These are phyloP conservation scores for Odontophorus gujanensis DNA, from an alignment of 2,113 vertebrate species.

Conservation along the genomic window DNA sequence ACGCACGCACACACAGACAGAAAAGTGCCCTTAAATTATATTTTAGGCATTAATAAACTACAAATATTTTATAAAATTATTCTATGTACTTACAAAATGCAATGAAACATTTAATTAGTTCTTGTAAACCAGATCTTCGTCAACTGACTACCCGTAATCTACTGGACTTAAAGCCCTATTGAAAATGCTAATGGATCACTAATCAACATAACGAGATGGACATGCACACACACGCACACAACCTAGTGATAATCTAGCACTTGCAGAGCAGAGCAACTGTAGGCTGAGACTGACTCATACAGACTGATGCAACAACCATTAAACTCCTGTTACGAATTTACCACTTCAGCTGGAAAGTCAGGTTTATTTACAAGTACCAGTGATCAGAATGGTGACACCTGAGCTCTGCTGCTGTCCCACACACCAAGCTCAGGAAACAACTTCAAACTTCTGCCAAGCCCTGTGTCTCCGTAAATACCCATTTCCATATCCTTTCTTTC, in stretches of 20 bases:
- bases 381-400: not conserved
- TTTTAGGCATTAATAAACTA: conserved; percentile 72
- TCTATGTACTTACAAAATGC: conserved; percentile 84
- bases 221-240: conserved; percentile 70
- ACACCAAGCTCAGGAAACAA: not conserved
- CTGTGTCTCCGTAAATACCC: conserved; percentile 3
- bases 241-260: conserved; percentile 62
- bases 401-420: conserved; percentile 33
- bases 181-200: conserved; percentile 82
- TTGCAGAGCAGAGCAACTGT: conserved; percentile 41
- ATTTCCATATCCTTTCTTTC: not conserved
- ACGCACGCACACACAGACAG: conserved; percentile 69
- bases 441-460: conserved; percentile 43
- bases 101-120: conserved; percentile 83
- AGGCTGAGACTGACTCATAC: not conserved
- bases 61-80: conserved; percentile 80
- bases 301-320: not conserved
- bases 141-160: conserved; percentile 97
- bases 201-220: conserved; percentile 69
- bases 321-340: not conserved
- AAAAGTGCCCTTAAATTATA: conserved; percentile 74
- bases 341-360: conserved; percentile 13
- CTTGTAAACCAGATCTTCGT: conserved; percentile 88
- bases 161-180: conserved; percentile 88
- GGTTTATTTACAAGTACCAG: conserved; percentile 42